Evolutionary conservation across 1,140 invertebrate genomes (phyloP), one percentile per base, ranked within the genome.

Genomic region (Meloidogyne chitwoodi): DNA sequence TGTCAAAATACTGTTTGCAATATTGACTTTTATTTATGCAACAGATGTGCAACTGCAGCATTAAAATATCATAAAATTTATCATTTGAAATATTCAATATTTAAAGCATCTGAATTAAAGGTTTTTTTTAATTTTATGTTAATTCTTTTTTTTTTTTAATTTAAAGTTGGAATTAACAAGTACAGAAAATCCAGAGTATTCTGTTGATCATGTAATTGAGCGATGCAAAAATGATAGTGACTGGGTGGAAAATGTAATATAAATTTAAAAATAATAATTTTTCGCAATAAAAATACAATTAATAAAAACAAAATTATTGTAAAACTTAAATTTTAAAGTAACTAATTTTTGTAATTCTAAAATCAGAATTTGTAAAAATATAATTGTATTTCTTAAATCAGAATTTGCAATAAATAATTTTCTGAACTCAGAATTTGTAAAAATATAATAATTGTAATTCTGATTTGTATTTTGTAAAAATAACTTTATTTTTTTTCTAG

Each of bases 31-130:
- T 61, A 66, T 29, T 31, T 78, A 24, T 78, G 77, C 56, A 14
- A 48, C n/a, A 38, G n/a, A 26, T 78, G 77, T 63, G 76, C 61
- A 72, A 14, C 19, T 24, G 48, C 38, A 41, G 77, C 77, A 38
- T 12, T 56, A 38, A 48, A 38, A 12, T 78, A 78, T 61, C 77
- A 78, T 44, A 79, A 48, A 34, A 66, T 68, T 26, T 67, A 24
- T 19, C 77, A 78, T 62, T 48, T 78, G 29, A 68, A 27, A 34
- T 77, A 67, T 22, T 14, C 22, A 29, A 31, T 69, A 66, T 67
- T 77, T 68, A 77, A 79, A 56, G 38, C 26, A 16, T 56, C 38
- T 38, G 77, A 78, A 48, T 41, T 78, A 79, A 78, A 78, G 77
- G 77, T 67, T 77, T 61, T 27, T 8, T 26, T 77, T 44, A 19